Conservation (phyloP, 2,113 vertebrate species). For the Bagarius yarrelli region DNA sequence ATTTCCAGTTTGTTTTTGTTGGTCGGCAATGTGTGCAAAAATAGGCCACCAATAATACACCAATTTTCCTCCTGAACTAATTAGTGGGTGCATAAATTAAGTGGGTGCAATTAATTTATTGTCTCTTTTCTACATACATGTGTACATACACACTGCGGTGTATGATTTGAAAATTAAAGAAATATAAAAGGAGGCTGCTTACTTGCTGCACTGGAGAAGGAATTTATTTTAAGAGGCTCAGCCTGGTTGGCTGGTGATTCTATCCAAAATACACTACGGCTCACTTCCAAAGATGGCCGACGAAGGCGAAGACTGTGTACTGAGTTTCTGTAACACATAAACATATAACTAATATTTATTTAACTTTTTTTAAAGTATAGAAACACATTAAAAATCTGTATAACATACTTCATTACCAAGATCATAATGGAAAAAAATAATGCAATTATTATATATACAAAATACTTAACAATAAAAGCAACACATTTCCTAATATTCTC, state of each 20-base stretch:
- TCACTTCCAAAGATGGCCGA: constrained; percentile 68
- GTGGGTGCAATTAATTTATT: no score
- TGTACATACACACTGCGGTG: not conserved
- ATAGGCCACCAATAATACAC: no score
- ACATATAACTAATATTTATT: not conserved
- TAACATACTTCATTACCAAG: not conserved
- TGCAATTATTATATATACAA: not conserved
- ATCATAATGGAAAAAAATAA: not conserved
- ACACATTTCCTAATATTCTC: not conserved
- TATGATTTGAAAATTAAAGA: not conserved
- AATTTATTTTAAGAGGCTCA: not conserved
- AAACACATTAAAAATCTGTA: constrained; percentile 8
- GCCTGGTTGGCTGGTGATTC: constrained; percentile 38
- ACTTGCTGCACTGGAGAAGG: constrained; percentile 20
- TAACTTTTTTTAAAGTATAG: not conserved
- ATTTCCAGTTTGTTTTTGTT: no score
- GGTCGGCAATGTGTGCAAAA: no score
- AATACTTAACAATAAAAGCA: not conserved
- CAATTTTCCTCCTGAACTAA: no score
- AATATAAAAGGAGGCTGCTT: not conserved
- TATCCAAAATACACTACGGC: constrained; percentile 63
- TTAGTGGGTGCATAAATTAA: no score
- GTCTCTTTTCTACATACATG: no score
- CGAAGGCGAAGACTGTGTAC: constrained; percentile 76
- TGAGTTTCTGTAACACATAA: constrained; percentile 77